Base-by-base conservation (phyloP, 2,797 vertebrate genomes). In the Podarcis siculus region DNA sequence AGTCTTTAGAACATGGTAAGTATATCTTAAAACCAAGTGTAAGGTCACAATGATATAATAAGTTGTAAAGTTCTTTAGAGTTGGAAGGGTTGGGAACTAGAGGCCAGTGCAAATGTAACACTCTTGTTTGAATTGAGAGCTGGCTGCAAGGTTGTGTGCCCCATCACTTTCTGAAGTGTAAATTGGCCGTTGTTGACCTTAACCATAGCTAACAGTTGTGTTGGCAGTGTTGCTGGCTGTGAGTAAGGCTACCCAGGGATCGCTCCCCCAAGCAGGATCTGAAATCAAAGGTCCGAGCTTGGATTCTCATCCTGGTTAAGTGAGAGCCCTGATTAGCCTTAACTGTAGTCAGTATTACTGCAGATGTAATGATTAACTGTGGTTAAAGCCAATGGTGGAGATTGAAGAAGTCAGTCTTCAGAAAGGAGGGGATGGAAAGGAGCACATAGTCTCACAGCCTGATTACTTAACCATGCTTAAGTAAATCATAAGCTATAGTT, bases 11-110 rank as follows among this genome's bases (percentile, higher is more conserved):
- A 89, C 93, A 94, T 95, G 97, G 97, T 97, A 97, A 97, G 96
- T 97, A 97, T 97, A 93, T 96, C 87, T 93, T 96, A 96, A 96
- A 96, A 94, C 94, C 94, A 96, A 95, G 93, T 87, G 35, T 66
- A 23, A 79, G 35, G 79, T 95, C 95, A 95, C 92, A 94, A 95
- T 96, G 94, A 95, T 95, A 95, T 96, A n/a, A 39, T 83, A 92
- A 92, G 79, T 95, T 96, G 32, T 86, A 95, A 96, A 87, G 95
- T 92, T 83, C 79, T 75, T 76, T 76, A 81, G 78, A 10, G 4
- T 90, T 75, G 87, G 94, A 95, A 96, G 96, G 96, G 95, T 96
- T 97, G 96, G 96, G 92, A 96, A 95, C 94, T 93, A 85, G 55
- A 64, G 39, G 3, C 30, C 67, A 76, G 78, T 86, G 30, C 49